Conservation (phyloP, 2,797 vertebrate species). For the Eidolon dupreanum region DNA sequence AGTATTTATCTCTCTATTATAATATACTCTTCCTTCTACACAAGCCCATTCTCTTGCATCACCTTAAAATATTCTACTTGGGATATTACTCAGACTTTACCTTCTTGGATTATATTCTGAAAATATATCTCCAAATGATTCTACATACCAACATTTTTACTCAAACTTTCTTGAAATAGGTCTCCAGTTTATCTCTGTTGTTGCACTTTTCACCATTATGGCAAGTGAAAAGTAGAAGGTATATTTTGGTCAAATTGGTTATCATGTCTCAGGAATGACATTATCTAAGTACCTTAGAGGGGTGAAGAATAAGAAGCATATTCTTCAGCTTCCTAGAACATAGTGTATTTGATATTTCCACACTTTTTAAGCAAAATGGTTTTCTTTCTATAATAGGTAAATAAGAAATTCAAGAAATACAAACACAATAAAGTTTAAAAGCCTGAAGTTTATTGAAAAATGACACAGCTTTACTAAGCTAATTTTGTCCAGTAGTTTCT, state of each 20-base stretch:
- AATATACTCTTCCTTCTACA: neutral
- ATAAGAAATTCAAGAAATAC: neutral
- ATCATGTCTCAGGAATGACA: neutral
- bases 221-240: neutral
- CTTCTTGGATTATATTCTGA: neutral
- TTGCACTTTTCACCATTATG: neutral
- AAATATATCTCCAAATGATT: neutral
- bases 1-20: neutral
- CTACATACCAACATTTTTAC: neutral
- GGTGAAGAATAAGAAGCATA: neutral
- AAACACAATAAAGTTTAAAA: neutral
- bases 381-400: neutral
- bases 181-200: neutral
- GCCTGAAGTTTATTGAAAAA: neutral
- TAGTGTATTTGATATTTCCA: neutral
- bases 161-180: neutral
- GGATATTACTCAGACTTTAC: neutral
- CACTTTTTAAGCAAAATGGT: neutral
- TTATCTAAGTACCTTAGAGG: neutral
- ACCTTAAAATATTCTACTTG: neutral
- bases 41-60: neutral
- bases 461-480: neutral
- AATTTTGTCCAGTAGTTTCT: neutral
- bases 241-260: neutral
- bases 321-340: neutral